Percentiles rank a stretch among this genome's conserved stretches.
Evolutionary conservation across 2,888 invertebrate genomes (phyloP).

Genomic region (Reticulitermes lucifugus): DNA sequence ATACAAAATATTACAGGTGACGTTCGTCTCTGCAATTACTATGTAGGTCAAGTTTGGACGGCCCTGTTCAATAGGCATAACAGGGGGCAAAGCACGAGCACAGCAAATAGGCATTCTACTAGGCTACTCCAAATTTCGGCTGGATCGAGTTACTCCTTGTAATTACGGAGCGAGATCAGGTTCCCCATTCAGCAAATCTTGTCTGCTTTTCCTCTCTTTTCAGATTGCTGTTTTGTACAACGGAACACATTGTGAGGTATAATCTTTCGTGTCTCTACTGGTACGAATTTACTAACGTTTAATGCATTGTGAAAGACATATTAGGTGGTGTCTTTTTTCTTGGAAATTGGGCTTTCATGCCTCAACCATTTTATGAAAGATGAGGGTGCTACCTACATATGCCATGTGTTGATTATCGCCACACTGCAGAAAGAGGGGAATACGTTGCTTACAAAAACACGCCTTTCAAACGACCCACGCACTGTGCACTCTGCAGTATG

Average conservation of each 20-base stretch:
- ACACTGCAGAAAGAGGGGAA: not conserved
- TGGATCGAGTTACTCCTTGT: not conserved
- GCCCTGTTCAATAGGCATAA: not conserved
- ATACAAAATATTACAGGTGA: too few relatives aligned
- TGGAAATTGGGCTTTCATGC: not conserved
- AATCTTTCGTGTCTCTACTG: not conserved
- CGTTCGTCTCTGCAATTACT: too few relatives aligned
- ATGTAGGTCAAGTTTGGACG: not conserved
- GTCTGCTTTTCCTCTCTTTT: not conserved
- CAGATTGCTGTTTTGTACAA: not conserved
- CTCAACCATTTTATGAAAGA: not conserved
- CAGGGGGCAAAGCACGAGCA: not conserved
- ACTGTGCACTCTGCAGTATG: not conserved
- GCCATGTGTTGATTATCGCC: not conserved
- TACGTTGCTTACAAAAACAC: not conserved
- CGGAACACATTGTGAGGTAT: not conserved
- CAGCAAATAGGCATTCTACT: not conserved
- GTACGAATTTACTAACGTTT: not conserved
- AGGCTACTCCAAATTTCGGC: not conserved
- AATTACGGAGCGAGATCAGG: not conserved
- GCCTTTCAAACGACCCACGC: not conserved
- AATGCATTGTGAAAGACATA: constrained; percentile 9
- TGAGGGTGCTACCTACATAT: not conserved
- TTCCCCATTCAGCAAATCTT: not conserved
- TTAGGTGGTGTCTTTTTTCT: constrained; percentile 14